These are phyloP conservation scores for Lasioglossum vierecki DNA, from an alignment of 2,888 invertebrate genomes.

Conservation along the genomic window DNA sequence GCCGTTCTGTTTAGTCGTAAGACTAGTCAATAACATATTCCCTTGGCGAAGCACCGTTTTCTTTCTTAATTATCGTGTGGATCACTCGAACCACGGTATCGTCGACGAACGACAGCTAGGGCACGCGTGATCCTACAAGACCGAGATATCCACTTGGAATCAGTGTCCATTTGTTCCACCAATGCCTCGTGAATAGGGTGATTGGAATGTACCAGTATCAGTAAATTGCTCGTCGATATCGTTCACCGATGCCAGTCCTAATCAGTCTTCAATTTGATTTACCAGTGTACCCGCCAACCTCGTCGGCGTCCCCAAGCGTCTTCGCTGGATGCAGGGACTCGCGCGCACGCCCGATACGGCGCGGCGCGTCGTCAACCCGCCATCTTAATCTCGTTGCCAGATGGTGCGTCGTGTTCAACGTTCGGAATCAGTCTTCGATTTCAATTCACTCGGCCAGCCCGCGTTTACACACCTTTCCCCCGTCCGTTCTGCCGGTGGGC, in stretches of 20 bases:
- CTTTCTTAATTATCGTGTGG: not conserved
- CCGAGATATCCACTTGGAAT: not conserved
- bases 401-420: slow-evolving; percentile 1
- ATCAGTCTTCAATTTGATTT: slow-evolving; percentile 59
- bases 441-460: slow-evolving; percentile 49
- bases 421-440: slow-evolving; percentile 64
- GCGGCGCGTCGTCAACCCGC: not conserved
- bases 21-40: not conserved
- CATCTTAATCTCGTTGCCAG: slow-evolving; percentile 1
- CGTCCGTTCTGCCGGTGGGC: slow-evolving; percentile 2
- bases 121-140: not conserved
- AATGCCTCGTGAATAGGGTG: slow-evolving; percentile 20
- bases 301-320: not conserved
- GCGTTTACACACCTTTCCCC: not conserved
- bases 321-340: not conserved
- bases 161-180: slow-evolving; percentile 16
- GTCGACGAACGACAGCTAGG: not conserved
- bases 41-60: slow-evolving; percentile 1
- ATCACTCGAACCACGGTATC: not conserved
- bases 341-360: not conserved
- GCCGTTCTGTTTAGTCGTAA: not conserved
- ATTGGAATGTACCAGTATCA: slow-evolving; percentile 56
- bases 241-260: slow-evolving; percentile 22
- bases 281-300: slow-evolving; percentile 29
- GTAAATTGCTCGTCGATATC: slow-evolving; percentile 34